Evolutionary conservation across 2,888 invertebrate genomes (phyloP).

Genomic region (Lamellibrachia columna): DNA sequence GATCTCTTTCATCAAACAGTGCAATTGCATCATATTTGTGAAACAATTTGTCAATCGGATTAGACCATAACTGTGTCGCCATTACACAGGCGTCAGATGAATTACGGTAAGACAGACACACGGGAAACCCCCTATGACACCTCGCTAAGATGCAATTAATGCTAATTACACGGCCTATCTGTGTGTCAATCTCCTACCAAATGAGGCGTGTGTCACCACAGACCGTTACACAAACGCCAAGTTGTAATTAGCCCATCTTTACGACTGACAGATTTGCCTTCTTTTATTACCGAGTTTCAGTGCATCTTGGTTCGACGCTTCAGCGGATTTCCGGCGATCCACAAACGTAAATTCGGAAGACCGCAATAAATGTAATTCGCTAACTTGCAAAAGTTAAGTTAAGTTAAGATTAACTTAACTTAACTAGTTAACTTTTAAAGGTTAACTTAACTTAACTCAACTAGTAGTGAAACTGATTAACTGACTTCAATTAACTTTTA

Average conservation of each 20-base stretch:
- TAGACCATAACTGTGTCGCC: not conserved
- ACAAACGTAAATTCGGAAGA: too few species aligned
- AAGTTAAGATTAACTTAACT: too few species aligned
- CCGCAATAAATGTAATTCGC: too few species aligned
- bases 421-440: too few species aligned
- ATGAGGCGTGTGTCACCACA: not conserved
- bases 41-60: not conserved
- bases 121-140: conserved; percentile 1
- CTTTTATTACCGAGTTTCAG: not conserved
- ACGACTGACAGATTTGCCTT: not conserved
- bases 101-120: not conserved
- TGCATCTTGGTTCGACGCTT: not conserved
- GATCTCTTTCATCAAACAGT: not conserved
- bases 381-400: too few species aligned
- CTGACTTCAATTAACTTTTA: too few species aligned
- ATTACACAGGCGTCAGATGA: not conserved
- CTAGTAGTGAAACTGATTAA: too few species aligned
- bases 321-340: too few species aligned
- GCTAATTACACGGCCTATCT: not conserved
- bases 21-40: not conserved
- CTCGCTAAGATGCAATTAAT: conserved; percentile 12
- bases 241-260: not conserved
- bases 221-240: not conserved
- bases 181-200: not conserved
- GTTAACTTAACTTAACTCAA: too few species aligned